Evolutionary conservation across 2,797 vertebrate species (phyloP), one percentile per base, ranked within the genome.

Genomic region (Molossus molossus): DNA sequence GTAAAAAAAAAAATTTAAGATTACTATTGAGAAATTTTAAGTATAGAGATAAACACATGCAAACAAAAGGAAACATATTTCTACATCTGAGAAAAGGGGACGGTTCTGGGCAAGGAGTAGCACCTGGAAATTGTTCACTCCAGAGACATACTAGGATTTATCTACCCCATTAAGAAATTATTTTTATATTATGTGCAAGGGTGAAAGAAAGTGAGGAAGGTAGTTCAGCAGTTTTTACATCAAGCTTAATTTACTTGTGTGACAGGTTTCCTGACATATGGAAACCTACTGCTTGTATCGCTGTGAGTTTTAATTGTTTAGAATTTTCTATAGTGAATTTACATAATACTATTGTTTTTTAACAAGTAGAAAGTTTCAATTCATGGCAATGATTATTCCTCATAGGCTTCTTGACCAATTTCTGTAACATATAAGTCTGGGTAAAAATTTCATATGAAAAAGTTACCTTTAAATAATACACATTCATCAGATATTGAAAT

Each of bases 401-500:
- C 55, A 87, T 48, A 80, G 67, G 14, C 20, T 76, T 90, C 33
- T 82, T 75, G 76, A 92, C 12, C 50, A 93, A 87, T 82, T 95
- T 89, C 62, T 70, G 2, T 86, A 69, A 96, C 80, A 58, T 90
- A 84, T 94, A 3, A 84, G 48, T 65, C 27, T 72, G 53, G n/a
- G 27, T 87, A 94, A 86, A 95, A 96, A 90, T 83, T 87, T 85
- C 12, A 72, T 62, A 14, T 27, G 45, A 94, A 94, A 88, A 94
- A 76, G 84, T 58, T 96, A 55, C 25, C 48, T 95, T 95, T 81
- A 91, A 96, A 75, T 90, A 50, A 82, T 62, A 21, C 29, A 79
- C 55, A 75, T 48, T 85, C 76, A 87, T 73, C 92, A 73, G 33
- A 87, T 94, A 33, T 95, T 95, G 95, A 95, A 91, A 73, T 83